Conservation (phyloP, 2,888 invertebrate genomes). For the Nezara viridula region DNA sequence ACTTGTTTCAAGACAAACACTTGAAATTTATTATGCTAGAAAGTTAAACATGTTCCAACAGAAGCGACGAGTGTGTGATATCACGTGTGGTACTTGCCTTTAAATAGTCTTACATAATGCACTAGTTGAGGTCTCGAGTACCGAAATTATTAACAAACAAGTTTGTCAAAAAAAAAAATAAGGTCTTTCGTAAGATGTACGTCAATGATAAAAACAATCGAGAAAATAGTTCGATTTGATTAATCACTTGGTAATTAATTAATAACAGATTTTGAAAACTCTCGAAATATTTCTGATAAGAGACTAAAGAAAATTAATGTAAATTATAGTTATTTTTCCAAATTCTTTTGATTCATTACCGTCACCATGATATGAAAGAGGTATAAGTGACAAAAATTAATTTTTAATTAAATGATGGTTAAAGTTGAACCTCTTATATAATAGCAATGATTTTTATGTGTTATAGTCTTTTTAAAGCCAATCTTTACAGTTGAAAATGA, state of each 20-base stretch:
- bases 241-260: not conserved
- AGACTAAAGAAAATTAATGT: not conserved
- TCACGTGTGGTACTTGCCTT: not conserved
- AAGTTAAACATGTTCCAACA: not conserved
- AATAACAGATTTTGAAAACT: not conserved
- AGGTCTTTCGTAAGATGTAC: not conserved
- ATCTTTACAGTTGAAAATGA: too few species aligned
- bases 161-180: not conserved
- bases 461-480: too few species aligned
- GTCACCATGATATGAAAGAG: too few species aligned
- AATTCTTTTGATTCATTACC: too few species aligned
- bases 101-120: not conserved
- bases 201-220: not conserved
- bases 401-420: too few species aligned
- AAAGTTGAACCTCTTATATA: too few species aligned
- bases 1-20: not conserved
- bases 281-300: not conserved
- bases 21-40: not conserved
- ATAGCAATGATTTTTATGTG: too few species aligned
- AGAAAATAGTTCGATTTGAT: not conserved
- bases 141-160: not conserved
- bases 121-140: not conserved
- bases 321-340: too few species aligned
- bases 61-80: not conserved
- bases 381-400: too few species aligned